Conservation (phyloP, 1,140 invertebrate species). For the Microplitis mediator region DNA sequence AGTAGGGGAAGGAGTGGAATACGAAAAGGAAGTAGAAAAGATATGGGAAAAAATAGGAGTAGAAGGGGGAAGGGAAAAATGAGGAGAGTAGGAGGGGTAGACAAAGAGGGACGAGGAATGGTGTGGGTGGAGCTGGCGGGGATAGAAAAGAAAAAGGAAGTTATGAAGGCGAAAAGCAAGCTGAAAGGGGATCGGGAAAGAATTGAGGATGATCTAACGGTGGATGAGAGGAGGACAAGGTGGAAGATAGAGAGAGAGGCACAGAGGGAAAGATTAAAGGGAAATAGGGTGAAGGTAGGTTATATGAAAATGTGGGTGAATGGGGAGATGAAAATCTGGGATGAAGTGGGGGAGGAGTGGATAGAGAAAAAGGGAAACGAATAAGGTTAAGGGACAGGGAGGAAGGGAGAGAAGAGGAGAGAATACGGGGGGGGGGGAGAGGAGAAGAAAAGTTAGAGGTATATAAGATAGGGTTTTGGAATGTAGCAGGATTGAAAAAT, state of each 20-base stretch:
- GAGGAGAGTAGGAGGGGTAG: not conserved
- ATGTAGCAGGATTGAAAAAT: not conserved
- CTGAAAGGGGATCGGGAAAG: not conserved
- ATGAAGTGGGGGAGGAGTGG: too few species aligned
- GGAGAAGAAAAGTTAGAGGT: not conserved
- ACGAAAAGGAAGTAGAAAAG: too few species aligned
- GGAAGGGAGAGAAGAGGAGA: not conserved
- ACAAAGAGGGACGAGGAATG: not conserved
- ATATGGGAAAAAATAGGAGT: too few species aligned
- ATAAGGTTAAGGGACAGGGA: not conserved
- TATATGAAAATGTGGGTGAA: too few species aligned
- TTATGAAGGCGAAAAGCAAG: not conserved
- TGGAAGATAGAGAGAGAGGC: not conserved
- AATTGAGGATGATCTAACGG: too few species aligned
- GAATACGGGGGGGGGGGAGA: not conserved
- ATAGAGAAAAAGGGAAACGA: too few species aligned
- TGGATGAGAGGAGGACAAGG: not conserved
- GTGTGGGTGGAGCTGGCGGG: not conserved
- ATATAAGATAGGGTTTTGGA: not conserved
- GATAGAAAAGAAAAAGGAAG: not conserved
- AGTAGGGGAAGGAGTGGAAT: too few species aligned
- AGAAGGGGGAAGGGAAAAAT: not conserved
- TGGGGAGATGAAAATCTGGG: too few species aligned
- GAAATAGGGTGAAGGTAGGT: too few species aligned
- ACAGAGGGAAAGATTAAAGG: too few species aligned